phyloP scores from a whole-genome alignment of 2,797 vertebrate species.

The Lithobates sylvaticus region DNA sequence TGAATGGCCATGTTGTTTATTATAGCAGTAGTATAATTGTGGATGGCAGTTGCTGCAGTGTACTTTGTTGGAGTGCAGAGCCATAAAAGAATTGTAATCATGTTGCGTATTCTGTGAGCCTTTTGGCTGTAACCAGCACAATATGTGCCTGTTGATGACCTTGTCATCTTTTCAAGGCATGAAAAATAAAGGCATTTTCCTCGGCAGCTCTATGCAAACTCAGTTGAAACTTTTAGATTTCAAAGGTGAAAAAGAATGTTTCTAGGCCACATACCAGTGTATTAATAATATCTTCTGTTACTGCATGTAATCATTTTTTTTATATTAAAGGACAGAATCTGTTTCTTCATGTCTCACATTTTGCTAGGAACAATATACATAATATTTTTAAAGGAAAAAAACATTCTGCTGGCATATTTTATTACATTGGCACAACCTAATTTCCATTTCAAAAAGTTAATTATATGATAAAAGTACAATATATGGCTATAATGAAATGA shows the following conservation, averaged over 20 bases:
- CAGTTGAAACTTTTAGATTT: slow-evolving; percentile 48
- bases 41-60: slow-evolving; percentile 57
- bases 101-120: slow-evolving; percentile 61
- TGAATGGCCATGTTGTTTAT: slow-evolving; percentile 50
- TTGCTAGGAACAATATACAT: too few relatives aligned
- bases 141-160: slow-evolving; percentile 66
- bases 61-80: slow-evolving; percentile 63
- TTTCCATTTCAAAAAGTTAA: too few relatives aligned
- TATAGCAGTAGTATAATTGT: slow-evolving; percentile 40
- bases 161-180: slow-evolving; percentile 64
- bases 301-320: not conserved
- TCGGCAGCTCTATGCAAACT: slow-evolving; percentile 58
- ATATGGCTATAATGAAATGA: too few relatives aligned
- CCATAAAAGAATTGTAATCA: slow-evolving; percentile 66
- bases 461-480: too few relatives aligned
- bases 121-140: slow-evolving; percentile 23
- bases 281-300: slow-evolving; percentile 38
- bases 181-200: slow-evolving; percentile 64
- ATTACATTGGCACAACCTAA: too few relatives aligned
- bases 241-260: slow-evolving; percentile 59
- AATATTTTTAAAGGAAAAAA: too few relatives aligned
- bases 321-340: too few relatives aligned
- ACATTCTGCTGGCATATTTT: too few relatives aligned
- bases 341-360: too few relatives aligned
- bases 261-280: slow-evolving; percentile 19